phyloP scores from a whole-genome alignment of 92 coral and sea anemone genomes.

The Galaxea fascicularis region DNA sequence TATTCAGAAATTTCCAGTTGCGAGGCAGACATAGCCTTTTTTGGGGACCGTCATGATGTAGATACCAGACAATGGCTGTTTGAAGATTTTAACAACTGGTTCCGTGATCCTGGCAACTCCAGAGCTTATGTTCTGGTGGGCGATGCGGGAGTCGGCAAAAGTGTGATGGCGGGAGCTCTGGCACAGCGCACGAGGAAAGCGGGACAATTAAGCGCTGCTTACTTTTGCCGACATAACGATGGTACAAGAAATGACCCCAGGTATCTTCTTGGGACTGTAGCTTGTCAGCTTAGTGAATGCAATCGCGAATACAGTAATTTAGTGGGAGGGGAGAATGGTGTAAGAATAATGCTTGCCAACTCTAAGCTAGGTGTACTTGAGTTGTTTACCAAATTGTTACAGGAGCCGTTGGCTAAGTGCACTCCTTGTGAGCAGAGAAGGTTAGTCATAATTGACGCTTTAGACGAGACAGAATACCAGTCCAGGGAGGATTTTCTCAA shows the following conservation, averaged over 20 bases:
- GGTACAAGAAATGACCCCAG: constrained; percentile 61
- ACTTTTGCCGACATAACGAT: constrained; percentile 64
- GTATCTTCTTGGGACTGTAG: constrained; percentile 53
- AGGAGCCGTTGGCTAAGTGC: constrained; percentile 55
- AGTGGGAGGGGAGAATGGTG: constrained; percentile 48
- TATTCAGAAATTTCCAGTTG: constrained; percentile 33
- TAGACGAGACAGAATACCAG: constrained; percentile 65
- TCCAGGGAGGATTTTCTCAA: constrained; percentile 61
- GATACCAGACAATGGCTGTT: constrained; percentile 64
- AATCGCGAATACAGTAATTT: constrained; percentile 32
- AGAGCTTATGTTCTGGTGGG: constrained; percentile 71
- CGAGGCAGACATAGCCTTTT: constrained; percentile 49
- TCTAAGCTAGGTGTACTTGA: constrained; percentile 39
- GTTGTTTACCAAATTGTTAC: constrained; percentile 57
- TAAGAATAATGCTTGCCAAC: constrained; percentile 46
- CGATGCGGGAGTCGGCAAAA: constrained; percentile 70
- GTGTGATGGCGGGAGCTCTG: constrained; percentile 69
- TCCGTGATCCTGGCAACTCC: constrained; percentile 41
- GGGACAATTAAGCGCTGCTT: constrained; percentile 57
- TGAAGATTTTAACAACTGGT: constrained; percentile 50
- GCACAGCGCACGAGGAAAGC: constrained; percentile 28
- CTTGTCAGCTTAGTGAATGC: constrained; percentile 39
- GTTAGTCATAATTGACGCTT: constrained; percentile 62
- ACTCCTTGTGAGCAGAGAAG: neutral
- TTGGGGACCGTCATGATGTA: constrained; percentile 38